Conservation (phyloP, 2,888 invertebrate genomes). For the Calameuta pallipes region DNA sequence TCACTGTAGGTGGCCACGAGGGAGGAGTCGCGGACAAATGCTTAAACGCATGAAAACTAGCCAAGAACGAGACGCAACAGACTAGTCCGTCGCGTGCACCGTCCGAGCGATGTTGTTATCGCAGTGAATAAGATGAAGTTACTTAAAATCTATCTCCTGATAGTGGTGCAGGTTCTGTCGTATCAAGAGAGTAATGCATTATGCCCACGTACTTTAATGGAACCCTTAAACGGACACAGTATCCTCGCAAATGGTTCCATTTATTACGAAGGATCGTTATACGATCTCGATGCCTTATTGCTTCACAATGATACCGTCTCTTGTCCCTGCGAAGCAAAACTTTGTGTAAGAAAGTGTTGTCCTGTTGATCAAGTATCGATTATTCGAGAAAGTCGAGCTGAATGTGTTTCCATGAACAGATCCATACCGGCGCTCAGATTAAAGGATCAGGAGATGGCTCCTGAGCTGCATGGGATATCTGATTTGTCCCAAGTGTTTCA, state of each 20-base stretch:
- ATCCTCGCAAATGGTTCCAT: neutral
- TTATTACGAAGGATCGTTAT: neutral
- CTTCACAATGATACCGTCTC: neutral
- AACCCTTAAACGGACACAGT: neutral
- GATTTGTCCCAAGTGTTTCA: slow-evolving; percentile 28
- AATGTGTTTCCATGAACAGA: neutral
- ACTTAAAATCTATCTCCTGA: neutral
- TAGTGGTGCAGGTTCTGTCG: neutral
- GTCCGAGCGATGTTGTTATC: neutral
- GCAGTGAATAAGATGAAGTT: neutral
- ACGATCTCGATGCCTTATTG: neutral
- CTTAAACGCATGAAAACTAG: neutral
- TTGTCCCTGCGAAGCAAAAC: neutral
- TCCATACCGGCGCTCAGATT: neutral
- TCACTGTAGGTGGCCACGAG: neutral
- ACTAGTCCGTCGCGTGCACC: neutral
- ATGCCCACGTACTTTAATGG: neutral
- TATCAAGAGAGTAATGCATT: neutral
- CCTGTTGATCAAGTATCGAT: neutral
- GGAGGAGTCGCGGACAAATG: neutral
- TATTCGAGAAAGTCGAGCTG: neutral
- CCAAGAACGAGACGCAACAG: neutral
- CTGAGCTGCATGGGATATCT: neutral
- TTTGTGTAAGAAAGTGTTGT: neutral
- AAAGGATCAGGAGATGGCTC: neutral